Conservation (phyloP, 2,888 invertebrate species). For the Patella pellucida region DNA sequence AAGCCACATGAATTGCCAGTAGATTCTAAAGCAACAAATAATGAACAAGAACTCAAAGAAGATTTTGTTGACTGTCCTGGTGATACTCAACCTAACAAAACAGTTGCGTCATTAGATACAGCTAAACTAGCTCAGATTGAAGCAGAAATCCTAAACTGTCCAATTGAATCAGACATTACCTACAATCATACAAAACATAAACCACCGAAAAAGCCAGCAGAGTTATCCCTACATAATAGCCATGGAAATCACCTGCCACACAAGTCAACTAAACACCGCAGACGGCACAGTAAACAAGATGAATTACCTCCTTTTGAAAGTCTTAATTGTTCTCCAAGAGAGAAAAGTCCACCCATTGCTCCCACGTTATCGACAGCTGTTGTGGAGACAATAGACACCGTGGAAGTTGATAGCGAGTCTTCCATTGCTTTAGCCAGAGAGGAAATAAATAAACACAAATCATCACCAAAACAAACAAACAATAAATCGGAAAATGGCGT, state of each 20-base stretch:
- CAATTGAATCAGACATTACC: not conserved
- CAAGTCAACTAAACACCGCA: not conserved
- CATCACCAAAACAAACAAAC: not conserved
- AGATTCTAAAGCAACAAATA: not conserved
- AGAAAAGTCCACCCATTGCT: constrained; percentile 24
- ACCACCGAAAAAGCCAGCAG: too few species aligned
- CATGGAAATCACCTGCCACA: not conserved
- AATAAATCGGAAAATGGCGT: not conserved
- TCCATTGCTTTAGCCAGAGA: not conserved
- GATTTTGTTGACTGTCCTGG: not conserved
- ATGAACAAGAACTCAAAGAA: not conserved
- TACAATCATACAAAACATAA: not conserved
- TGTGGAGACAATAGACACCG: constrained; percentile 40
- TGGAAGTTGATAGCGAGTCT: constrained; percentile 37
- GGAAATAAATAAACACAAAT: not conserved
- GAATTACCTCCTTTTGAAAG: constrained; percentile 29
- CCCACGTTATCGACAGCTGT: constrained; percentile 46
- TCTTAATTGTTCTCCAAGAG: constrained; percentile 33
- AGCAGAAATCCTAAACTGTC: not conserved
- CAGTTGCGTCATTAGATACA: not conserved
- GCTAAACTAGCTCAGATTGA: not conserved
- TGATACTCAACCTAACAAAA: not conserved
- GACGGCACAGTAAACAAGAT: not conserved
- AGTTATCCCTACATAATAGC: too few species aligned
- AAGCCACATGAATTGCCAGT: not conserved